Evolutionary conservation across 2,797 vertebrate species (phyloP).

Genomic region (Coluber constrictor): DNA sequence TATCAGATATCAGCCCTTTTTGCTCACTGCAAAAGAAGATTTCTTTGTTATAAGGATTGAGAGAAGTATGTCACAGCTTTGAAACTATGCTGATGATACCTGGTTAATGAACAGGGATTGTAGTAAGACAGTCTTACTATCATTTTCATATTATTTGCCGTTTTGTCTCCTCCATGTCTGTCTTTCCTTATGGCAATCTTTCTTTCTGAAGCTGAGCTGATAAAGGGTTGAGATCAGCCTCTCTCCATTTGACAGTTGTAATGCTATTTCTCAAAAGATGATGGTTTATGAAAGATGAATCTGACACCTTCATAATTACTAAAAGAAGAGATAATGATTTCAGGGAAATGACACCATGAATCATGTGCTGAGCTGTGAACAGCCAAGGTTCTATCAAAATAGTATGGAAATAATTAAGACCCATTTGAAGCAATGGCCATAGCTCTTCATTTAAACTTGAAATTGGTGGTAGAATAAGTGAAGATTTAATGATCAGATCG

Average conservation of each 20-base stretch:
- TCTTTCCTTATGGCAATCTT: conserved; percentile 53
- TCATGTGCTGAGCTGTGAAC: neutral
- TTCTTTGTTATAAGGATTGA: conserved; percentile 42
- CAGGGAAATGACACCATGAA: neutral
- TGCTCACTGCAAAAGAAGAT: conserved; percentile 18
- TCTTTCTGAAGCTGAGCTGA: conserved; percentile 44
- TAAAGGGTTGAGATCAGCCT: conserved; percentile 34
- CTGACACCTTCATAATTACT: conserved; percentile 29
- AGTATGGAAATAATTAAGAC: neutral
- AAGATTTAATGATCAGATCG: neutral
- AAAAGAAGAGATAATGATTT: conserved; percentile 30
- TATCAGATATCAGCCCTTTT: conserved; percentile 20
- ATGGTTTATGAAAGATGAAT: conserved; percentile 43
- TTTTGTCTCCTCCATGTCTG: neutral
- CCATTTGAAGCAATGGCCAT: neutral
- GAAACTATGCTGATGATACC: conserved; percentile 51
- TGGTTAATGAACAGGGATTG: conserved; percentile 36
- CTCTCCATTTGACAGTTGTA: conserved; percentile 29
- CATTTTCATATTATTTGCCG: conserved; percentile 2
- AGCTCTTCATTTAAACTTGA: neutral
- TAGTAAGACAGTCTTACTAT: conserved; percentile 21
- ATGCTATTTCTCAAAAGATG: neutral
- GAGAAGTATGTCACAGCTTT: conserved; percentile 37
- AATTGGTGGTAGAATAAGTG: neutral
- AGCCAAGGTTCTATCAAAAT: neutral